A percentile compares a stretch with the other conserved stretches of the same genome.
phyloP scores from a whole-genome alignment of 2,888 invertebrate species.

The Encarsia formosa region DNA sequence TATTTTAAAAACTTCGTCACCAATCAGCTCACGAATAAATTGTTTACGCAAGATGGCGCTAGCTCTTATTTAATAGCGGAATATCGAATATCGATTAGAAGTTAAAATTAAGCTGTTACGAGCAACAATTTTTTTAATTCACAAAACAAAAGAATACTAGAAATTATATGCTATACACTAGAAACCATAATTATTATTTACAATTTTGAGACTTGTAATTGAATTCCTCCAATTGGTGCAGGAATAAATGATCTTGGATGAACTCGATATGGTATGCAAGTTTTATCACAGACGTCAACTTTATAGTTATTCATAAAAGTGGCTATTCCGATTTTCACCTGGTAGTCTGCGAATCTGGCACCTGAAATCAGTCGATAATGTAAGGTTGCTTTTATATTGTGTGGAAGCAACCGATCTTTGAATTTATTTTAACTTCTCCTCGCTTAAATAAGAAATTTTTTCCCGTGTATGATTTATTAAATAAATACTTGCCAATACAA shows the following conservation, averaged over 20 bases:
- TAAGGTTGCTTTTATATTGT: neutral
- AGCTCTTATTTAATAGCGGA: no score
- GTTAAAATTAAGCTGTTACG: no score
- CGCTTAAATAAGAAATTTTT: no score
- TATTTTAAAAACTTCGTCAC: no score
- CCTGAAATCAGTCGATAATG: conserved; percentile 24
- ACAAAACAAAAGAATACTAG: no score
- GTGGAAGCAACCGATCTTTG: neutral
- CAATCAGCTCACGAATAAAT: no score
- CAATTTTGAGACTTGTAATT: conserved; percentile 32
- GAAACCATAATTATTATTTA: no score
- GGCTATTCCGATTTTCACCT: conserved; percentile 42
- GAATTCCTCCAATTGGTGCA: conserved; percentile 34
- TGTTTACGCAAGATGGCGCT: no score
- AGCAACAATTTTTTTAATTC: no score
- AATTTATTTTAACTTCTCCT: no score
- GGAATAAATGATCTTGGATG: conserved; percentile 31
- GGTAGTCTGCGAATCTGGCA: conserved; percentile 32
- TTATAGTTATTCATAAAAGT: conserved; percentile 39
- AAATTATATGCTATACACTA: no score
- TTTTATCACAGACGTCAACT: conserved; percentile 35
- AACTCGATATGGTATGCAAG: conserved; percentile 29
- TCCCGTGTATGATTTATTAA: neutral
- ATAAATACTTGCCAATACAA: conserved; percentile 38
- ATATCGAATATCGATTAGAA: no score